A percentile compares a stretch with the other conserved stretches of the same genome.
phyloP scores from a whole-genome alignment of 2,888 invertebrate genomes.

The Gisinianus flammeolus region DNA sequence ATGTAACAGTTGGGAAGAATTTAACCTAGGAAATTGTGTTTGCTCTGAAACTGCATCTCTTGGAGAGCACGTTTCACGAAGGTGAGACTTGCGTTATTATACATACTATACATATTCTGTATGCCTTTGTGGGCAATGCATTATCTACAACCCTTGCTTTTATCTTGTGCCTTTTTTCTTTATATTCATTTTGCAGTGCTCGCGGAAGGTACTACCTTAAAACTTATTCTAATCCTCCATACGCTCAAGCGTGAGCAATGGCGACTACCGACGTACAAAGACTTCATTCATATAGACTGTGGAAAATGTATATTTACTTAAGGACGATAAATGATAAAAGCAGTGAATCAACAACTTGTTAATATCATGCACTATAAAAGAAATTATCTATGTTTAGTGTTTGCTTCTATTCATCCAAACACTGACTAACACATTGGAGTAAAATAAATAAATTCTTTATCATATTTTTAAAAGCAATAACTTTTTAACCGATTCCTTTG shows the following conservation, averaged over 20 bases:
- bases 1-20: constrained; percentile 49
- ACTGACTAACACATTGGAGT: no score
- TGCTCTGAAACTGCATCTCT: constrained; percentile 38
- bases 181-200: constrained; percentile 2
- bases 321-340: no score
- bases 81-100: constrained; percentile 10
- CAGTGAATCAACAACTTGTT: no score
- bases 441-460: no score
- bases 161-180: background rate
- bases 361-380: no score
- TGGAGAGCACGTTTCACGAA: constrained; percentile 41
- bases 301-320: no score
- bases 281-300: no score
- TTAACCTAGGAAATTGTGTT: constrained; percentile 42
- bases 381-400: no score
- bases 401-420: no score
- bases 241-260: background rate
- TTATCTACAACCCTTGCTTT: background rate
- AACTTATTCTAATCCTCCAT: background rate
- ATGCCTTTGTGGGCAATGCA: background rate
- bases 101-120: background rate
- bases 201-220: background rate
- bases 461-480: no score
- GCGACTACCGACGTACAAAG: no score
- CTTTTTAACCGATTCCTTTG: no score